phyloP scores from a whole-genome alignment of 2,113 vertebrate species.

The Carettochelys insculpta region DNA sequence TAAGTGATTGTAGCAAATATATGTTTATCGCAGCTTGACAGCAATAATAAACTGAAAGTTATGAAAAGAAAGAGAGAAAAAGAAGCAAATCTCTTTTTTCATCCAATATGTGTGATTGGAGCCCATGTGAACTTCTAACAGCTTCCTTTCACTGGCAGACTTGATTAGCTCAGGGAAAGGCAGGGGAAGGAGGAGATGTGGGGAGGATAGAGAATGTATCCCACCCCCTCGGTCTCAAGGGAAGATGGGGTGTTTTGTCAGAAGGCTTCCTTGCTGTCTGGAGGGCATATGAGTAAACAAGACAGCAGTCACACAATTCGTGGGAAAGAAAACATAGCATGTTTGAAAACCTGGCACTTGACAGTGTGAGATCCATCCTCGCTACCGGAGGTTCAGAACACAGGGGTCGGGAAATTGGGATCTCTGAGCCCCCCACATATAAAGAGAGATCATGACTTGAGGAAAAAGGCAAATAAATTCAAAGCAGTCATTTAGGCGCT shows the following conservation, averaged over 20 bases:
- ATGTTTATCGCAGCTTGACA: slow-evolving; percentile 45
- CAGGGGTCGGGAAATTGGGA: background rate
- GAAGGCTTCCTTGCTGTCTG: slow-evolving; percentile 23
- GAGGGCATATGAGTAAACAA: slow-evolving; percentile 53
- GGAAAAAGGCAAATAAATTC: slow-evolving; percentile 14
- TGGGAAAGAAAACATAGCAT: slow-evolving; percentile 66
- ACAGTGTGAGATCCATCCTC: background rate
- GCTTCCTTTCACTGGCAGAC: background rate
- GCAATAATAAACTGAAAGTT: slow-evolving; percentile 47
- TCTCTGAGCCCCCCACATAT: background rate
- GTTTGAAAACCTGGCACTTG: slow-evolving; percentile 9
- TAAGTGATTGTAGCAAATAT: slow-evolving; percentile 45
- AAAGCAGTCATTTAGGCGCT: background rate
- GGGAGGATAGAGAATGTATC: background rate
- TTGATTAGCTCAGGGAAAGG: background rate
- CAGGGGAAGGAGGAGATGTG: background rate
- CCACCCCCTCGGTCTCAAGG: fast-evolving
- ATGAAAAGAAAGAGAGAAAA: background rate
- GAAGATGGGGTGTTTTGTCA: background rate
- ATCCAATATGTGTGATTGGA: background rate
- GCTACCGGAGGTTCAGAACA: background rate
- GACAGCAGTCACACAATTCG: background rate
- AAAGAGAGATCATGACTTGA: background rate
- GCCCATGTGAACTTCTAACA: background rate
- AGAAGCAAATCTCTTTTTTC: background rate